phyloP scores from a whole-genome alignment of 2,797 vertebrate genomes.

The Tangara arthus region DNA sequence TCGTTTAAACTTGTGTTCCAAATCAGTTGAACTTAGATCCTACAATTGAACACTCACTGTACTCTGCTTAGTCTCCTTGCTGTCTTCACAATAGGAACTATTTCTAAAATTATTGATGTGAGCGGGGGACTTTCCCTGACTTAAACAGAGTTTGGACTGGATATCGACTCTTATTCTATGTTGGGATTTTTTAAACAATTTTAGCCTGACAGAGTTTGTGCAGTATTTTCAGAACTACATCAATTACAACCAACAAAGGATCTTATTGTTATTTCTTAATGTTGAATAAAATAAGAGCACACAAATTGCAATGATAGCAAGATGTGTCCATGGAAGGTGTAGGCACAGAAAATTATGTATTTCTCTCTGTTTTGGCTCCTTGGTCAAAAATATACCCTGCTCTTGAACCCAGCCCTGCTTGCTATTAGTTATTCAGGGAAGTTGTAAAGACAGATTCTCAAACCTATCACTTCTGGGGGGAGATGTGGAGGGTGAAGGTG shows the following conservation, averaged over 20 bases:
- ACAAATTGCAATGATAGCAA: neutral
- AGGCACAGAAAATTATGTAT: neutral
- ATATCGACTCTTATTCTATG: neutral
- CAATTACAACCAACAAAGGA: neutral
- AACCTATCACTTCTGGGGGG: accelerated
- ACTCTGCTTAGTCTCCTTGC: neutral
- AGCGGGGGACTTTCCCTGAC: neutral
- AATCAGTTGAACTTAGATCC: neutral
- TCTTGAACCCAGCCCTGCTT: neutral
- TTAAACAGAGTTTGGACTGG: neutral
- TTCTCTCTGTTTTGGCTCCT: neutral
- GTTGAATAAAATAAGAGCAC: neutral
- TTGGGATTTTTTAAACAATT: neutral
- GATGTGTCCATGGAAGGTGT: neutral
- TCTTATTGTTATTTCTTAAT: neutral
- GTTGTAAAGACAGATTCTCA: neutral
- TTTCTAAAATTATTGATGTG: neutral
- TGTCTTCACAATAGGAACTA: neutral
- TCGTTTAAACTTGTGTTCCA: neutral
- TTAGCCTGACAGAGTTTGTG: neutral
- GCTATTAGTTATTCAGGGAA: neutral
- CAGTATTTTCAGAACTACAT: neutral
- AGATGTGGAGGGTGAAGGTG: neutral
- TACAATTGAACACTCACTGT: neutral
- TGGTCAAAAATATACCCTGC: neutral